Base-by-base conservation (phyloP, 2,797 vertebrate genomes). In the Pangasius macronema region DNA sequence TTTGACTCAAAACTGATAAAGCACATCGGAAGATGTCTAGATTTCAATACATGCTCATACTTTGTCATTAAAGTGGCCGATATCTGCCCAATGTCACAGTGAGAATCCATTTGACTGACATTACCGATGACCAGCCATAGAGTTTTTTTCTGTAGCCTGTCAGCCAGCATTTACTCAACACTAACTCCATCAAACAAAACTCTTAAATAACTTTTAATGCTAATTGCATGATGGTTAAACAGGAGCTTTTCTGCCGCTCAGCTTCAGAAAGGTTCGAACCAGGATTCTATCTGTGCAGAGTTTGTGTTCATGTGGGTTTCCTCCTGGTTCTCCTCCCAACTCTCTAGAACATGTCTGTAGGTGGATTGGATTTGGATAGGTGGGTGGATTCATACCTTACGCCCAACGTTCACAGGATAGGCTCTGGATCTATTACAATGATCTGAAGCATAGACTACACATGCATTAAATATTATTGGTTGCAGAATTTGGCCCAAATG, bases 201-300 rank as follows among this genome's bases (percentile, higher is more conserved):
- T 39, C 20, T 30, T 30, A 51, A 51, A 51, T n/a, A 77, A 33
- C 59, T 65, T 82, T 63, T 82, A 65, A 82, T 30, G 80, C 30
- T 27, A 24, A 0, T 7, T 6, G 20, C 33, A 24, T 27, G 13
- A 39, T 51, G 73, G 5, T 14, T 53, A 76, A 76, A 27, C 46
- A 51, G 24, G 42, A 30, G n/a, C 49, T 77, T 53, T 36, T 9
- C 51, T n/a, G 18, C 30, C 9, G 57, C 30, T 36, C 76, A 55
- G 53, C n/a, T 79, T 79, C 39, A n/a, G 42, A 75, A 73, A 73
- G 42, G 42, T 42, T 42, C 39, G 39, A 39, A 5, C 24, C 18
- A 42, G 39, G 22, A 39, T 67, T 67, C 30, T 10, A 16, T 67
- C 63, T 33, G n/a, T 14, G 63, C 61, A 65, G 20, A 3, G 33